Evolutionary conservation across 2,113 vertebrate genomes (phyloP).

Genomic region (Psittacula cyanocephala): DNA sequence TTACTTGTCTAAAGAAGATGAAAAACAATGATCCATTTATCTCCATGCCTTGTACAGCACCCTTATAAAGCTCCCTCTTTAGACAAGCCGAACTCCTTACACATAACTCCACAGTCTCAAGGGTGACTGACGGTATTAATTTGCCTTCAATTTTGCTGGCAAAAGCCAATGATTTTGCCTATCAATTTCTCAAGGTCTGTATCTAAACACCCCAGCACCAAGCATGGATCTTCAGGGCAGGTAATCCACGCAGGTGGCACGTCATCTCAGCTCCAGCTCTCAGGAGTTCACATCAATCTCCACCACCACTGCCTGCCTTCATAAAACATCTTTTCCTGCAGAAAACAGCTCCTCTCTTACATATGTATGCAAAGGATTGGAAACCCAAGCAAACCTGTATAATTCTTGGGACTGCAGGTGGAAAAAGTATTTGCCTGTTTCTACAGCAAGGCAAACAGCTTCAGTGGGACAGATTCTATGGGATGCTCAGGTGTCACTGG

Average conservation of each 20-base stretch:
- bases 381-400: background rate
- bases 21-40: background rate
- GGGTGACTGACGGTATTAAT: background rate
- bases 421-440: background rate
- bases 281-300: fast-evolving
- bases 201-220: background rate
- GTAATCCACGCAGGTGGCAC: background rate
- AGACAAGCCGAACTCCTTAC: background rate
- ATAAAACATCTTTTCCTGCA: background rate
- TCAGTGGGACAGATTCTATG: background rate
- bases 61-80: background rate
- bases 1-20: background rate
- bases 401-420: background rate
- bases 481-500: background rate
- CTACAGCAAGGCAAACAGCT: background rate
- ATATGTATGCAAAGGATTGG: background rate
- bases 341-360: background rate
- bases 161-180: background rate
- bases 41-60: fast-evolving
- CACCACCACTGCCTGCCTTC: background rate
- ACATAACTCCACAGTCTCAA: background rate
- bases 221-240: background rate
- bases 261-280: background rate
- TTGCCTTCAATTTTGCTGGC: background rate
- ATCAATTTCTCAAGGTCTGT: background rate